These are phyloP conservation scores for Aptenodytes patagonicus DNA, from an alignment of 2,113 vertebrate genomes.

Conservation along the genomic window DNA sequence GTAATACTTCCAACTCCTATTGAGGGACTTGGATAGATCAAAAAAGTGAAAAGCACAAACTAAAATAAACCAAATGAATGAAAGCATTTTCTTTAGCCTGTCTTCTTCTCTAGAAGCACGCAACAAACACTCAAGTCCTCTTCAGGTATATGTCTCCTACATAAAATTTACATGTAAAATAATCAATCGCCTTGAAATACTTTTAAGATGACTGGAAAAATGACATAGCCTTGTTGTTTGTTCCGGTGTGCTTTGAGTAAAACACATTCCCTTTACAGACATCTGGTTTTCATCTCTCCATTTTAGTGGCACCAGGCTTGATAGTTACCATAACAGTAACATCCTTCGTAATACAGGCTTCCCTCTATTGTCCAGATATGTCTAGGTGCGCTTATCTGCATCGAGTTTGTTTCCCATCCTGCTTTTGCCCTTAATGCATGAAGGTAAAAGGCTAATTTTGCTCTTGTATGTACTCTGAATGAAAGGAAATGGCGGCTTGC, in stretches of 20 bases:
- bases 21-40: background rate
- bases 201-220: slow-evolving; percentile 1
- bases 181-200: background rate
- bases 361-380: background rate
- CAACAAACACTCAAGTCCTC: background rate
- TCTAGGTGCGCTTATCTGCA: slow-evolving; percentile 26
- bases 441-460: slow-evolving; percentile 13
- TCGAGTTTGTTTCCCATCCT: slow-evolving; percentile 16
- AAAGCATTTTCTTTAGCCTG: background rate
- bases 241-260: slow-evolving; percentile 23
- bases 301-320: background rate
- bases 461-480: background rate
- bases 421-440: background rate
- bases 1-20: background rate
- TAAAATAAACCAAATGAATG: background rate
- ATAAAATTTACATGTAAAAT: background rate
- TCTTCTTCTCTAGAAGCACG: background rate
- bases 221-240: background rate
- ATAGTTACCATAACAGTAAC: slow-evolving; percentile 44
- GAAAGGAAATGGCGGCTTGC: background rate
- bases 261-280: background rate
- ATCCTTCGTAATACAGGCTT: slow-evolving; percentile 14
- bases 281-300: slow-evolving; percentile 56
- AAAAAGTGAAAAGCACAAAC: background rate
- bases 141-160: background rate